A percentile compares a stretch with the other conserved stretches of the same genome.
Conservation (phyloP, 2,797 vertebrate genomes). For the Apogon talboti region DNA sequence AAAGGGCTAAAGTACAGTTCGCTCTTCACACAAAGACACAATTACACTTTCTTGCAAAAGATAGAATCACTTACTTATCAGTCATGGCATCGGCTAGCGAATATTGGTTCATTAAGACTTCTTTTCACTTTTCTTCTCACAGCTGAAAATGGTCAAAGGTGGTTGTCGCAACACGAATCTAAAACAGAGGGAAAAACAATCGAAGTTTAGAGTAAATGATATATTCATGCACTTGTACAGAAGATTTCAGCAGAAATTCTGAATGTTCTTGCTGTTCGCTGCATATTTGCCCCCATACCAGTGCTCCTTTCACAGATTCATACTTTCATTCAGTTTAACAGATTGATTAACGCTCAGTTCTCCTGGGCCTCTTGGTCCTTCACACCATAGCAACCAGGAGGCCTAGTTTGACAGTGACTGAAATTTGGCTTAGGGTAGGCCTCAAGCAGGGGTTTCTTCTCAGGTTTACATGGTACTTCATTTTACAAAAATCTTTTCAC, state of each 20-base stretch:
- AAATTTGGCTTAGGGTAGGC: no score
- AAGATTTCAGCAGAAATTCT: no score
- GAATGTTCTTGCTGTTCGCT: no score
- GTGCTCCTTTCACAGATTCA: no score
- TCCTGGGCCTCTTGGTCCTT: no score
- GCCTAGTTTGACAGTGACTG: no score
- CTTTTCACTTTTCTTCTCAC: constrained; percentile 58
- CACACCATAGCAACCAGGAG: no score
- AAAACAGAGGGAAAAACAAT: constrained; percentile 15
- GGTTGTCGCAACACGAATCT: constrained; percentile 58
- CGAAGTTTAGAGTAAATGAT: constrained; percentile 10
- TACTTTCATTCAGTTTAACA: no score
- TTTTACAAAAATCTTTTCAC: no score
- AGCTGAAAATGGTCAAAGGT: constrained; percentile 49
- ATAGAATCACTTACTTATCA: constrained; percentile 84
- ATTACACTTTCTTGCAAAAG: constrained; percentile 13
- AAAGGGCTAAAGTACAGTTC: constrained; percentile 48
- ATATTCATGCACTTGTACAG: neutral
- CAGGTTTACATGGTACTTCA: no score
- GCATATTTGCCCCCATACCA: neutral
- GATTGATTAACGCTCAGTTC: no score
- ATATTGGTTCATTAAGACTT: constrained; percentile 83
- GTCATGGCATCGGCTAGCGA: constrained; percentile 83
- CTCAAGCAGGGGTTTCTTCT: no score
- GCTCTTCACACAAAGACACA: constrained; percentile 24